Evolutionary conservation across 2,797 vertebrate genomes (phyloP).

Genomic region (Halcyon leucocephala): DNA sequence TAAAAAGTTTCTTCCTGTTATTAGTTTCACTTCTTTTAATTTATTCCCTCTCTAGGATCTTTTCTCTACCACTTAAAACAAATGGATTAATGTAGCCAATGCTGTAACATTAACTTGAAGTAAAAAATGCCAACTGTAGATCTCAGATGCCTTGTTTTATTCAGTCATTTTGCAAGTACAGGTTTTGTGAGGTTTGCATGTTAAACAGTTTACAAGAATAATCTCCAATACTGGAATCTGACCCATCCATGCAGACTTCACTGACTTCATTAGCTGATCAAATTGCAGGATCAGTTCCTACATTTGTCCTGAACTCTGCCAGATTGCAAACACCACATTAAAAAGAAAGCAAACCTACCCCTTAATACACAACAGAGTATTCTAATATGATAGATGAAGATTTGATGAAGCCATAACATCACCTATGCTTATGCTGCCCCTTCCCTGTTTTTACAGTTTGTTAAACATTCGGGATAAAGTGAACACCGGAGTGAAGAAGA

Average conservation of each 20-base stretch:
- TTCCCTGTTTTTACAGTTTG: neutral
- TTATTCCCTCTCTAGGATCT: neutral
- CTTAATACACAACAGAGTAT: neutral
- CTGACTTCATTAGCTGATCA: neutral
- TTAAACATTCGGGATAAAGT: neutral
- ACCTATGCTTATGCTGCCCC: neutral
- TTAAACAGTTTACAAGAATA: neutral
- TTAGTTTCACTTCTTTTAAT: neutral
- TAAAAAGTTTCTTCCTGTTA: neutral
- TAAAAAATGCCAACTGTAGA: neutral
- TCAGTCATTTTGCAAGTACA: neutral
- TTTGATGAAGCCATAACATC: neutral
- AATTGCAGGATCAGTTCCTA: conserved; percentile 41
- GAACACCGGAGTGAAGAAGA: neutral
- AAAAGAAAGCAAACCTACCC: conserved; percentile 2
- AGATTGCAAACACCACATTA: conserved; percentile 20
- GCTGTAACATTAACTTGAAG: neutral
- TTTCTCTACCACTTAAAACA: neutral
- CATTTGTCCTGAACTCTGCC: neutral
- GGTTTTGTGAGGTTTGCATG: neutral
- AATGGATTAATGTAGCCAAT: neutral
- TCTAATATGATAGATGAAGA: neutral
- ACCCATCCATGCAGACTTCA: neutral
- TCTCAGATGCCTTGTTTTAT: neutral
- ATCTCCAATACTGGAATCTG: neutral